Percentiles rank a stretch among this genome's conserved stretches.
These are phyloP conservation scores for Upupa epops DNA, from an alignment of 2,113 vertebrate species.

Conservation along the genomic window DNA sequence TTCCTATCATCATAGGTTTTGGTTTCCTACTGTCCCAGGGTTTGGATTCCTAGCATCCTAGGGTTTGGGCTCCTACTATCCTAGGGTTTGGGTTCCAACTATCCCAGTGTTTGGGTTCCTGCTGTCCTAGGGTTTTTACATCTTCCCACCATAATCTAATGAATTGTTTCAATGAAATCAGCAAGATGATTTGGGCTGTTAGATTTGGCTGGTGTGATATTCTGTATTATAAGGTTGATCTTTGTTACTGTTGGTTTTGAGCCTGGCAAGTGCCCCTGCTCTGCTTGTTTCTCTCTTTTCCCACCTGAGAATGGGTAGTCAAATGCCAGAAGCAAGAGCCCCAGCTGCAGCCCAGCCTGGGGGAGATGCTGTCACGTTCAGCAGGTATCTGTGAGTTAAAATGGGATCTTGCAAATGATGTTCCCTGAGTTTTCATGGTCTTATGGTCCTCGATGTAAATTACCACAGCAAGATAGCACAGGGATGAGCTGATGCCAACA, in stretches of 20 bases:
- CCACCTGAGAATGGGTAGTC: neutral
- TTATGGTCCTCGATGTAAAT: neutral
- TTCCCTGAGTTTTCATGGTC: neutral
- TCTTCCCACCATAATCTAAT: neutral
- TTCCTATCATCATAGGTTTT: neutral
- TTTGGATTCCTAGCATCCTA: fast-evolving
- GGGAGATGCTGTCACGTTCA: neutral
- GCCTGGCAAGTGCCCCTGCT: neutral
- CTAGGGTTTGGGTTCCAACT: neutral
- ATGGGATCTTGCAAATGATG: neutral
- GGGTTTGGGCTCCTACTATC: neutral
- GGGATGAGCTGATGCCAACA: neutral
- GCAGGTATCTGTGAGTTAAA: neutral
- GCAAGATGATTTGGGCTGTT: neutral
- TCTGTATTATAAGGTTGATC: neutral
- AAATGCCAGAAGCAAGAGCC: neutral
- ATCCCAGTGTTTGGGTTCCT: neutral
- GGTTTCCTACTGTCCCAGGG: fast-evolving
- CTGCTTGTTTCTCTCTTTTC: neutral
- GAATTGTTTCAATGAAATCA: neutral
- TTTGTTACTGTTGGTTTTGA: neutral
- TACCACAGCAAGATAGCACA: neutral
- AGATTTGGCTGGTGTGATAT: neutral
- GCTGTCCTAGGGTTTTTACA: neutral
- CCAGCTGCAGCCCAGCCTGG: fast-evolving